Percentiles rank a stretch among this genome's conserved stretches.
These are phyloP conservation scores for Ataeniobius toweri DNA, from an alignment of 2,797 vertebrate genomes.

Conservation along the genomic window DNA sequence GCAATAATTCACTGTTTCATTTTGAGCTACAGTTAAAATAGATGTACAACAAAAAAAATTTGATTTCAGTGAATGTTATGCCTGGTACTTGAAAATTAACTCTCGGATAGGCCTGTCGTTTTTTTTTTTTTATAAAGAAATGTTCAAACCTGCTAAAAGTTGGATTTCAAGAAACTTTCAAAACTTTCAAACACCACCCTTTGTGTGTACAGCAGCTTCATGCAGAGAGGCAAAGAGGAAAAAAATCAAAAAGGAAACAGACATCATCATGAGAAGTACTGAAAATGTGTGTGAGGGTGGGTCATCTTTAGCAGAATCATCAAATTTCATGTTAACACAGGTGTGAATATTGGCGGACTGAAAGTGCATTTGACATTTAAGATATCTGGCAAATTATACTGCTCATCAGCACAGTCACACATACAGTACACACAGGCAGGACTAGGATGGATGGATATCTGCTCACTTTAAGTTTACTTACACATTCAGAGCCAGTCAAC, in stretches of 20 bases:
- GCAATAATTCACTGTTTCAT: neutral
- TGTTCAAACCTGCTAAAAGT: neutral
- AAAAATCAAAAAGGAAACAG: constrained; percentile 1
- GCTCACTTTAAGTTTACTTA: constrained; percentile 37
- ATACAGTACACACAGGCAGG: constrained; percentile 11
- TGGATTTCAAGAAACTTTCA: neutral
- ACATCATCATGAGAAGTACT: neutral
- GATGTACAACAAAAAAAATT: neutral
- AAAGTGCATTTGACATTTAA: constrained; percentile 16
- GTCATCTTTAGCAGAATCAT: constrained; percentile 40
- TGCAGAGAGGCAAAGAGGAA: neutral
- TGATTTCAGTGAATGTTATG: neutral
- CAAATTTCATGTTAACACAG: constrained; percentile 56
- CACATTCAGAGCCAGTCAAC: constrained; percentile 24
- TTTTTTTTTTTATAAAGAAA: neutral
- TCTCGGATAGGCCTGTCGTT: neutral
- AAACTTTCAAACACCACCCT: neutral
- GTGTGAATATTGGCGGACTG: constrained; percentile 45
- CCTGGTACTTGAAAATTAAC: neutral
- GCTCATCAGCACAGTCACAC: constrained; percentile 24
- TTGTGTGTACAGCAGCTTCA: constrained; percentile 4
- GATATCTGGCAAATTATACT: constrained; percentile 34
- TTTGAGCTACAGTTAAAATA: neutral
- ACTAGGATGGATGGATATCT: constrained; percentile 12
- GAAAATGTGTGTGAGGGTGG: neutral